phyloP scores from a whole-genome alignment of 2,797 vertebrate species.

The Vireo griseus region DNA sequence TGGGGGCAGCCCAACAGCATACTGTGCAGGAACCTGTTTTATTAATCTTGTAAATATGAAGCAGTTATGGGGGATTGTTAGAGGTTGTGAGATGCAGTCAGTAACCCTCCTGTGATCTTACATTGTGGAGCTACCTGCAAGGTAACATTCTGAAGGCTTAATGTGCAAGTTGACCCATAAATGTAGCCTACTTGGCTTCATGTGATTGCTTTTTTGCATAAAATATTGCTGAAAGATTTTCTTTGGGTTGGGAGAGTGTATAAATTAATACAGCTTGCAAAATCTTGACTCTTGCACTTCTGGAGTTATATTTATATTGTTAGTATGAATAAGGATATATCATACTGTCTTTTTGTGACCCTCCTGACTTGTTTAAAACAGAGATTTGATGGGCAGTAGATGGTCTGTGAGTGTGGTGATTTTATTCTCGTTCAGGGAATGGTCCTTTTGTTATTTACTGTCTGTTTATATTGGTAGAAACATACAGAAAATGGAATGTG shows the following conservation, averaged over 20 bases:
- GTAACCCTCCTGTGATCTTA: background rate
- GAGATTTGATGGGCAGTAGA: background rate
- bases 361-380: background rate
- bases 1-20: rapidly evolving
- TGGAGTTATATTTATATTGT: background rate
- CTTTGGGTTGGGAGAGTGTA: background rate
- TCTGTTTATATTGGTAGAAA: background rate
- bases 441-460: background rate
- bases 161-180: background rate
- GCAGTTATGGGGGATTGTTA: background rate
- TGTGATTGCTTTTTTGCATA: background rate
- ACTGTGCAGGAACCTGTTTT: background rate
- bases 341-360: background rate
- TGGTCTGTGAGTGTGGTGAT: background rate
- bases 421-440: background rate
- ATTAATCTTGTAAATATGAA: background rate
- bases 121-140: background rate
- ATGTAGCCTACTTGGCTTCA: background rate
- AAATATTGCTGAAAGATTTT: background rate
- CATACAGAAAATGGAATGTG: background rate
- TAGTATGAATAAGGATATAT: background rate
- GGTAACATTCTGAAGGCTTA: background rate
- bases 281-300: background rate
- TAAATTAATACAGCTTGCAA: background rate
- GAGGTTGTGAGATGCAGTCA: background rate